These are phyloP conservation scores for Alcedo atthis DNA, from an alignment of 2,797 vertebrate genomes.

Conservation along the genomic window DNA sequence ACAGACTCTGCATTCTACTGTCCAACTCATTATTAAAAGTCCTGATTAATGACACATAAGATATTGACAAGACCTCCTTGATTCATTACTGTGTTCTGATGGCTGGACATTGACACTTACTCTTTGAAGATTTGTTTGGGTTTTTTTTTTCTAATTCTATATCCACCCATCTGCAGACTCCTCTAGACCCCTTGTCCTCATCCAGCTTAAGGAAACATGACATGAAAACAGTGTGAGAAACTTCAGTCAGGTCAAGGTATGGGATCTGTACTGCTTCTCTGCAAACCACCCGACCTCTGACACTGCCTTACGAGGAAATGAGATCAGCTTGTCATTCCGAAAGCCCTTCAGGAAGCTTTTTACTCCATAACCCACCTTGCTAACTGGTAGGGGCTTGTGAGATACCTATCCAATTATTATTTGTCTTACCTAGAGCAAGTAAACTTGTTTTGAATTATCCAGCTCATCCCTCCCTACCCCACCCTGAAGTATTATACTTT, in stretches of 20 bases:
- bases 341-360: conserved; percentile 27
- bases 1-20: neutral
- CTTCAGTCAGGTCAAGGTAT: neutral
- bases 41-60: neutral
- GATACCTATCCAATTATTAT: conserved; percentile 18
- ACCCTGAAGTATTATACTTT: neutral
- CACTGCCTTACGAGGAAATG: neutral
- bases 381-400: conserved; percentile 5
- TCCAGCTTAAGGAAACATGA: neutral
- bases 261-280: neutral
- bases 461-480: neutral
- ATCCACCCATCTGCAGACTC: neutral
- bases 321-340: neutral
- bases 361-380: neutral
- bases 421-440: no score
- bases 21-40: neutral
- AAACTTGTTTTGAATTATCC: conserved; percentile 5
- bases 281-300: neutral
- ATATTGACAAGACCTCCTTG: neutral
- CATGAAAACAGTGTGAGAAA: neutral
- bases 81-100: neutral
- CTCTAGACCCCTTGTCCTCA: neutral
- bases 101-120: neutral
- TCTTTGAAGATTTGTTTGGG: neutral
- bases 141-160: neutral